phyloP scores from a whole-genome alignment of 2,888 invertebrate genomes.

The Homarus gammarus region DNA sequence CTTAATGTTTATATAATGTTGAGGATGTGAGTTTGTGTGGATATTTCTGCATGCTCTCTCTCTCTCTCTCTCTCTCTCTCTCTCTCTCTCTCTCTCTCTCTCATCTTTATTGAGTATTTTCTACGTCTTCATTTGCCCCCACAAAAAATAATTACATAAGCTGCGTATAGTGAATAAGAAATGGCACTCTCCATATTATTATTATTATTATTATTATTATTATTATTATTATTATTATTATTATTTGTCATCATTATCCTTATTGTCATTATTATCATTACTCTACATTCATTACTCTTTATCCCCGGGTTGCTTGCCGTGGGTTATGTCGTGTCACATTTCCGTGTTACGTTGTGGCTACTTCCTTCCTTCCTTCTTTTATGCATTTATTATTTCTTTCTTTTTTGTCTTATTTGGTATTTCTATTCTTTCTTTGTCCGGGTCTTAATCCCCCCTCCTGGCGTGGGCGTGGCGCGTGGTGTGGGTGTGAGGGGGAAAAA shows the following conservation, averaged over 20 bases:
- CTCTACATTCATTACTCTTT: too few relatives aligned
- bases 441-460: not conserved
- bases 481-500: slow-evolving; percentile 19
- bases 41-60: slow-evolving; percentile 8
- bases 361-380: not conserved
- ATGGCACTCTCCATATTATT: too few relatives aligned
- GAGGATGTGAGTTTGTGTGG: not conserved
- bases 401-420: slow-evolving; percentile 2
- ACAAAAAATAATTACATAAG: too few relatives aligned
- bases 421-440: slow-evolving; percentile 35
- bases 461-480: slow-evolving; percentile 29
- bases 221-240: too few relatives aligned
- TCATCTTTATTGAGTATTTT: not conserved
- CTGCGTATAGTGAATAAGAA: too few relatives aligned
- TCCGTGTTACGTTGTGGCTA: not conserved
- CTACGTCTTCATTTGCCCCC: too few relatives aligned
- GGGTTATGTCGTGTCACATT: too few relatives aligned
- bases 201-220: too few relatives aligned
- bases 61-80: slow-evolving; percentile 3
- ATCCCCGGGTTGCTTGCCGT: too few relatives aligned
- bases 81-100: not conserved
- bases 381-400: slow-evolving; percentile 4
- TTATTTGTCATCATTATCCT: too few relatives aligned
- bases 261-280: too few relatives aligned
- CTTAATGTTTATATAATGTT: not conserved